Base-by-base conservation (phyloP, 2,113 vertebrate species). In the Sardina pilchardus region DNA sequence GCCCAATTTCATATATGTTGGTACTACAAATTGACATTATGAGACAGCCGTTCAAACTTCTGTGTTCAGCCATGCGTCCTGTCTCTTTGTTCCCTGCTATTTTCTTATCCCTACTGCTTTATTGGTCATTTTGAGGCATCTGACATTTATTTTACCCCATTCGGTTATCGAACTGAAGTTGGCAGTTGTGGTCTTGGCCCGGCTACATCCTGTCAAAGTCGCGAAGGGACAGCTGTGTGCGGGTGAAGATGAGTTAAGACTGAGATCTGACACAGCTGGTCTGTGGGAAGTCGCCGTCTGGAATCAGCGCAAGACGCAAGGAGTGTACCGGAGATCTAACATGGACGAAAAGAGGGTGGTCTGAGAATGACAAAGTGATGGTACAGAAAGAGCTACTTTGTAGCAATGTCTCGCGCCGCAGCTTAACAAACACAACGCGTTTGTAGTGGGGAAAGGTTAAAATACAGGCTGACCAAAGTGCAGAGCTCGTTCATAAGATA, bases 391-490 rank as follows among this genome's bases (percentile, higher is more conserved):
- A 36, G 50, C 10, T 47, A 39, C 81, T 53, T 59, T 83, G 75
- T 34, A 24, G 50, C 30, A 39, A 63, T 56, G 82, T 56, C 47
- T 53, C 45, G 12, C 59, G 26, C 67, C 34, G 47, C 71, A 16
- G 71, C 16, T 30, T 78, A 34, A 78, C 83, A 81, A 81, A 82
- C 75, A 56, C 82, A 80, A 86, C 67, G 81, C 81, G 86, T 42
- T 78, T 82, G 53, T 81, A 83, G 82, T 81, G 45, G 83, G 80
- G 30, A 50, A 88, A 85, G 50, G 82, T 88, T 88, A n/a, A n/a
- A n/a, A n/a, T n/a, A 88, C 87, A 87, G 59, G 42, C 80, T 24
- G 93, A 85, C 85, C 92, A 90, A 93, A 95, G 94, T 93, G 88
- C 94, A 90, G 56, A 86, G 81, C 84, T 78, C 81, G 78, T n/a